Conservation (phyloP, 2,888 invertebrate species). For the Yponomeuta cagnagella region DNA sequence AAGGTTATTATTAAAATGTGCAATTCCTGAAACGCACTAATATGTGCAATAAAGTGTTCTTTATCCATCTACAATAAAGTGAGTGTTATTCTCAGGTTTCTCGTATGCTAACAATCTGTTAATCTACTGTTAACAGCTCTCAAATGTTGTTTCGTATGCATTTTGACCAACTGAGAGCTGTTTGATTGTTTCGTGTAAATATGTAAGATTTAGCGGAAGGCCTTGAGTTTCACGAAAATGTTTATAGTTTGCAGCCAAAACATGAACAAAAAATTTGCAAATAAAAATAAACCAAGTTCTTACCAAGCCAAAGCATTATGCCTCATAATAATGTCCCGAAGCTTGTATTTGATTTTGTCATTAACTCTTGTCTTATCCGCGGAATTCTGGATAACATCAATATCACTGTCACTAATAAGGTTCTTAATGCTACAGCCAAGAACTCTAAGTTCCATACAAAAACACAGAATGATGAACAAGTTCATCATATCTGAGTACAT, state of each 20-base stretch:
- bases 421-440: slow-evolving; percentile 40
- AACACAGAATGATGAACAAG: slow-evolving; percentile 24
- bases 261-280: background rate
- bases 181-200: too few relatives aligned
- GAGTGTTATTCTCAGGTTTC: too few relatives aligned
- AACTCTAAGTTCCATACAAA: slow-evolving; percentile 56
- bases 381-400: slow-evolving; percentile 28
- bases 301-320: slow-evolving; percentile 48
- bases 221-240: too few relatives aligned
- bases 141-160: background rate
- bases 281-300: slow-evolving; percentile 18
- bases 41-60: background rate
- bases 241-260: too few relatives aligned
- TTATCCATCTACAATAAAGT: background rate
- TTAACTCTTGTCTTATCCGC: slow-evolving; percentile 28
- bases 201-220: too few relatives aligned
- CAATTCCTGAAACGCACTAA: too few relatives aligned
- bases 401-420: slow-evolving; percentile 38
- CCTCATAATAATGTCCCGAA: slow-evolving; percentile 43
- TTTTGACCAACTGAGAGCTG: too few relatives aligned
- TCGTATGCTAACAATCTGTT: too few relatives aligned
- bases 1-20: too few relatives aligned
- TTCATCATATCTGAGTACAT: slow-evolving; percentile 25
- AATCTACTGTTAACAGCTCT: too few relatives aligned
- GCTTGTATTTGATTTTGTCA: slow-evolving; percentile 31